Evolutionary conservation across 2,888 invertebrate species (phyloP).

Genomic region (Coecobrya sp.): DNA sequence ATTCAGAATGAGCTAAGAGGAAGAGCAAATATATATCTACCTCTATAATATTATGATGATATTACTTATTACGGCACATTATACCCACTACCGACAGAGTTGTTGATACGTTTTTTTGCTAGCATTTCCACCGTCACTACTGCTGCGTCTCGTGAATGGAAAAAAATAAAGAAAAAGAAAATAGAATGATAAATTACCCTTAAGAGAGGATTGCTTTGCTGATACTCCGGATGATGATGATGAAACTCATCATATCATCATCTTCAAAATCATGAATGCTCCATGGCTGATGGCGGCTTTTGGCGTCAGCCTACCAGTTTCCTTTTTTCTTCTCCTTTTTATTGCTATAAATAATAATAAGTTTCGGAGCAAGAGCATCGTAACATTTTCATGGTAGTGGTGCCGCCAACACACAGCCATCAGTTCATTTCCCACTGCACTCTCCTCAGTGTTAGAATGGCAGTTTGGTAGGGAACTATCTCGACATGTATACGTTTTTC

Average conservation of each 20-base stretch:
- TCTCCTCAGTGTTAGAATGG: neutral
- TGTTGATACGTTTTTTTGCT: neutral
- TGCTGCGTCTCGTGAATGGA: slow-evolving; percentile 22
- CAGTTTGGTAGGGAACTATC: neutral
- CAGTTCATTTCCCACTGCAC: neutral
- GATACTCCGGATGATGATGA: slow-evolving; percentile 24
- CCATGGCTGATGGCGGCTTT: slow-evolving; percentile 17
- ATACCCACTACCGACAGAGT: neutral
- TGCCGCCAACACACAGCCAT: neutral
- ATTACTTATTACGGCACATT: no score
- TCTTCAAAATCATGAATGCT: neutral
- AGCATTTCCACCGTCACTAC: neutral
- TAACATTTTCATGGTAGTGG: neutral
- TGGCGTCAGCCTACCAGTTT: slow-evolving; percentile 27
- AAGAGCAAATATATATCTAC: neutral
- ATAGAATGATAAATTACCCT: slow-evolving; percentile 72
- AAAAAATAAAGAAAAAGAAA: slow-evolving; percentile 33
- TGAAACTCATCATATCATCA: slow-evolving; percentile 50
- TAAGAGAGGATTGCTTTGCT: slow-evolving; percentile 48
- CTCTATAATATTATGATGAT: neutral
- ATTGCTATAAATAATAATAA: neutral
- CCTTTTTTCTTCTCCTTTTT: neutral
- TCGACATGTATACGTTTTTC: neutral
- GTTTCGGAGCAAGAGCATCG: neutral
- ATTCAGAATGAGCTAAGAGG: neutral